Evolutionary conservation across 2,888 invertebrate species (phyloP).

Genomic region (Megastigmus dorsalis): DNA sequence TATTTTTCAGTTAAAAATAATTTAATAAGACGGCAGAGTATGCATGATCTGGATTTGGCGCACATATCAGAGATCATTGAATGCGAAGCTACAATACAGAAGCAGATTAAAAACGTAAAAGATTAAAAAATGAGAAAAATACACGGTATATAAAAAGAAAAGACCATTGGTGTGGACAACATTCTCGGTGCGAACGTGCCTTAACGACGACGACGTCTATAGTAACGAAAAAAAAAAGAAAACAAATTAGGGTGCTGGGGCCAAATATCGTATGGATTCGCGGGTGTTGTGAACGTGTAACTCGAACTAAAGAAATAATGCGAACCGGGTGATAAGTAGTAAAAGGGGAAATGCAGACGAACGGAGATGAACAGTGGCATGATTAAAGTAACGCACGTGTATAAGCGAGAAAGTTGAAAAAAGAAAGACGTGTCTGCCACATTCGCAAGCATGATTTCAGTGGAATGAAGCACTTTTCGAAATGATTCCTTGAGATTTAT

Average conservation of each 20-base stretch:
- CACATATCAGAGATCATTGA: constrained; percentile 37
- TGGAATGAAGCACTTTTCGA: constrained; percentile 8
- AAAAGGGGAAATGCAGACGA: too few relatives aligned
- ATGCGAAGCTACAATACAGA: not conserved
- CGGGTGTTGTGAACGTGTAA: constrained; percentile 60
- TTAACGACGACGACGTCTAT: constrained; percentile 57
- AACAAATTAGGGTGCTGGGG: constrained; percentile 68
- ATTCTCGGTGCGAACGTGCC: constrained; percentile 52
- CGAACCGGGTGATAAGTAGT: constrained; percentile 12
- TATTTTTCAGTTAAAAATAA: too few relatives aligned
- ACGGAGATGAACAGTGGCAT: not conserved
- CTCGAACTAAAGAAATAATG: constrained; percentile 12
- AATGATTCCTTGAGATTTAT: constrained; percentile 15
- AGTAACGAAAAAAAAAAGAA: too few relatives aligned
- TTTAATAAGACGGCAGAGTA: not conserved
- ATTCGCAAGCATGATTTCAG: constrained; percentile 47
- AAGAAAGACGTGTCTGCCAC: constrained; percentile 29
- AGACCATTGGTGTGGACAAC: constrained; percentile 36
- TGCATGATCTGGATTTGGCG: constrained; percentile 22
- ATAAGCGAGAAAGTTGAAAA: not conserved
- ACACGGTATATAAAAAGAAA: too few relatives aligned
- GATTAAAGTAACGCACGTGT: too few relatives aligned
- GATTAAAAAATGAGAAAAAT: not conserved
- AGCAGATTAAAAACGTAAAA: not conserved
- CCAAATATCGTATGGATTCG: constrained; percentile 58